Percentiles rank a stretch among this genome's conserved stretches.
These are phyloP conservation scores for Thereuonema tuberculata DNA, from an alignment of 1,140 invertebrate species.

Conservation along the genomic window DNA sequence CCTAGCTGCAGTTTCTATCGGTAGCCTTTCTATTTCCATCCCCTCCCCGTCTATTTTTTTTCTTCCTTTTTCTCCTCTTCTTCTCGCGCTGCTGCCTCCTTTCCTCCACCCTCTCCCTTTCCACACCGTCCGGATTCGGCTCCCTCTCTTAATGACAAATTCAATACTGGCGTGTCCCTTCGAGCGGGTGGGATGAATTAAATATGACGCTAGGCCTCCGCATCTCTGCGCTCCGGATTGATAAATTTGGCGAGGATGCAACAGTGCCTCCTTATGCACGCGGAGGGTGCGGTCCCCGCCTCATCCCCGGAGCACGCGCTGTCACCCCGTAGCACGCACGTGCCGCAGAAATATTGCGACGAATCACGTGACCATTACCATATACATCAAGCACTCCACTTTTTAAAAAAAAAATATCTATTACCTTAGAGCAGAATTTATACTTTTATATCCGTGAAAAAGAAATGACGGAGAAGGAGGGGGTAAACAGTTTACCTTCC, in stretches of 20 bases:
- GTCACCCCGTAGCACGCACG: not conserved
- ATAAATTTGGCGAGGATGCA: not conserved
- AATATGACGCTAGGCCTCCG: not conserved
- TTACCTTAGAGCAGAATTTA: no score
- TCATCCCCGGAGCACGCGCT: no score
- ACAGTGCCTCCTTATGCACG: not conserved
- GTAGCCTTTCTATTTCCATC: no score
- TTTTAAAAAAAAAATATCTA: no score
- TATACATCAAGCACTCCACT: no score
- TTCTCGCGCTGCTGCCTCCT: not conserved
- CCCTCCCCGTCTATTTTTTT: not conserved
- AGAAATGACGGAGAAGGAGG: no score
- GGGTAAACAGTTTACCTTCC: no score
- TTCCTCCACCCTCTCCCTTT: not conserved
- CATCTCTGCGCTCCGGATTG: not conserved
- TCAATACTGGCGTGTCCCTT: not conserved
- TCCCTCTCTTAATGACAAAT: constrained; percentile 2
- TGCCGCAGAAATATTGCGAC: no score
- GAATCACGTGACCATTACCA: no score
- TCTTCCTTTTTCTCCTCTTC: not conserved
- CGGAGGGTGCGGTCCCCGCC: not conserved
- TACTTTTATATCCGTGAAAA: no score
- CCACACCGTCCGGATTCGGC: not conserved
- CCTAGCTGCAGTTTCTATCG: no score
- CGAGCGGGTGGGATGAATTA: not conserved